phyloP scores from a whole-genome alignment of 2,888 invertebrate species.

The Watsonalla binaria region DNA sequence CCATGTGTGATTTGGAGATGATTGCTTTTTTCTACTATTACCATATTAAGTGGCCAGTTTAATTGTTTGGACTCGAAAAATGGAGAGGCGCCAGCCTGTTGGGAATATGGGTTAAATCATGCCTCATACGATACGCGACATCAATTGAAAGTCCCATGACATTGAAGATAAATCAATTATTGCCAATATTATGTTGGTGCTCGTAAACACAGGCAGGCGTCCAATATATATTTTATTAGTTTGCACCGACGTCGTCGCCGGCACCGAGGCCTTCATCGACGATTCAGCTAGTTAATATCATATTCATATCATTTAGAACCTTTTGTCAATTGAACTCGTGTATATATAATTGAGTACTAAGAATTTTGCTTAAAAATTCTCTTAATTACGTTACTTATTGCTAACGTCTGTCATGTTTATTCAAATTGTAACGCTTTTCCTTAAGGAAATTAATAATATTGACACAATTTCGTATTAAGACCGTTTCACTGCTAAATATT shows the following conservation, averaged over 20 bases:
- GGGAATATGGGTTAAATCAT: constrained; percentile 15
- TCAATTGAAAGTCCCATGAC: constrained; percentile 25
- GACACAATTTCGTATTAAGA: not conserved
- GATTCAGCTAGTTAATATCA: constrained; percentile 48
- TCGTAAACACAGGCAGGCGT: constrained; percentile 35
- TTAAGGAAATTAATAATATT: not conserved
- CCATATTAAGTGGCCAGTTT: constrained; percentile 8
- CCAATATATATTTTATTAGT: constrained; percentile 44
- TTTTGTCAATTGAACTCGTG: constrained; percentile 27
- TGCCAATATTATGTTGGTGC: constrained; percentile 29
- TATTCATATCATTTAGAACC: constrained; percentile 27
- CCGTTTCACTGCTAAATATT: not conserved
- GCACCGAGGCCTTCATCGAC: constrained; percentile 39
- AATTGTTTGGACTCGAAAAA: constrained; percentile 23
- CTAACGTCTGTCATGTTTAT: too few relatives aligned
- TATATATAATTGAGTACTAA: constrained; percentile 13
- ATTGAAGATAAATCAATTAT: constrained; percentile 31
- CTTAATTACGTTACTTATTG: too few relatives aligned
- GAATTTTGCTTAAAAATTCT: too few relatives aligned
- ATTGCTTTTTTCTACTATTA: constrained; percentile 18
- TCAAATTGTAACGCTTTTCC: too few relatives aligned
- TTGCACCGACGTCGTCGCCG: constrained; percentile 31
- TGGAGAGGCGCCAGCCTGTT: constrained; percentile 29
- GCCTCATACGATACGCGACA: constrained; percentile 2
- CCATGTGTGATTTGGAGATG: too few relatives aligned